These are phyloP conservation scores for Anthoscopus minutus DNA, from an alignment of 2,113 vertebrate species.

Conservation along the genomic window DNA sequence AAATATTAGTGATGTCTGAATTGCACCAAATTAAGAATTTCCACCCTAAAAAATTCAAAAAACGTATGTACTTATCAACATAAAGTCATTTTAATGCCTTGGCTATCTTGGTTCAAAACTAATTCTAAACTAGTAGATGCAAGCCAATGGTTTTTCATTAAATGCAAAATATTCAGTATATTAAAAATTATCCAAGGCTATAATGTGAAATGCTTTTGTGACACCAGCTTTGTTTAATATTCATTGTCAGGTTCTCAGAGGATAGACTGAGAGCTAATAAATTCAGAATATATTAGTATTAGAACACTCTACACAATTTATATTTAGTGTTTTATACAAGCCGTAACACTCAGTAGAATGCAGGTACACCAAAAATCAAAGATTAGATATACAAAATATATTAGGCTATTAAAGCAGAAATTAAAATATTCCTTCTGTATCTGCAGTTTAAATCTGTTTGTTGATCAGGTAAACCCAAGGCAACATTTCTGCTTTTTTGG, in stretches of 20 bases:
- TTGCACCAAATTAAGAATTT: constrained; percentile 10
- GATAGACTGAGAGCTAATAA: constrained; percentile 36
- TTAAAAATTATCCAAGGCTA: constrained; percentile 34
- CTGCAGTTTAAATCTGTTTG: neutral
- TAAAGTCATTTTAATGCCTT: neutral
- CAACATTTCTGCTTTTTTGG: neutral
- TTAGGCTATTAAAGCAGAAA: neutral
- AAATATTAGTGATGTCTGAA: constrained; percentile 31
- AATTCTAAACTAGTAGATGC: constrained; percentile 21
- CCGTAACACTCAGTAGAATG: neutral
- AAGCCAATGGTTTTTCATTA: constrained; percentile 27
- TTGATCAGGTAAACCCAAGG: neutral
- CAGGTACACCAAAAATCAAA: neutral
- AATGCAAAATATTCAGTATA: constrained; percentile 25
- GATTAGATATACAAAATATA: neutral
- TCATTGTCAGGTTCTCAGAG: constrained; percentile 39
- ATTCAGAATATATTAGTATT: constrained; percentile 32
- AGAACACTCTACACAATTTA: constrained; percentile 7
- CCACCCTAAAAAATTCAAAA: neutral
- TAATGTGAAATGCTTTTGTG: constrained; percentile 24
- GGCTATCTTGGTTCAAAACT: neutral
- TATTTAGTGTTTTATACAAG: neutral
- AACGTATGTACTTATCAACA: neutral
- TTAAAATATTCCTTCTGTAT: neutral
- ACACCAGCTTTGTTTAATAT: constrained; percentile 22